These are phyloP conservation scores for Latrodectus geometricus DNA, from an alignment of 1,140 invertebrate species.

Conservation along the genomic window DNA sequence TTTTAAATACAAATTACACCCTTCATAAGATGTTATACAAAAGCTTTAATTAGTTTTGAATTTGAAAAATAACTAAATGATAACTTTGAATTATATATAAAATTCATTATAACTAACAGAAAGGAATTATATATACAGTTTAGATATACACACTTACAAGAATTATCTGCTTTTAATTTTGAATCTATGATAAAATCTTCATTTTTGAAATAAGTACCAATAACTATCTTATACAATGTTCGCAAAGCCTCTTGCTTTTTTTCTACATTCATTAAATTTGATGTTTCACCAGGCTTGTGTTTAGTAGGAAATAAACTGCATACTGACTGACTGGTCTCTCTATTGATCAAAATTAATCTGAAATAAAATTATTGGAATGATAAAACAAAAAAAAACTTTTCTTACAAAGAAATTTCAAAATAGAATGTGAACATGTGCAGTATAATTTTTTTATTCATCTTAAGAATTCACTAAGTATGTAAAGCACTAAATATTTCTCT, in stretches of 20 bases:
- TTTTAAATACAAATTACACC: too few species aligned
- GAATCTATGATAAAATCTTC: constrained; percentile 8
- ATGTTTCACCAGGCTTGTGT: not conserved
- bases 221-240: constrained; percentile 49
- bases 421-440: not conserved
- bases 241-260: constrained; percentile 35
- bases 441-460: not conserved
- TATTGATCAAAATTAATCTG: constrained; percentile 50
- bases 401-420: not conserved
- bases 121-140: not conserved
- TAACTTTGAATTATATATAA: not conserved
- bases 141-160: constrained; percentile 1
- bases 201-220: constrained; percentile 56
- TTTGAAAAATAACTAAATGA: not conserved
- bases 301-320: constrained; percentile 15
- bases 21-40: not conserved
- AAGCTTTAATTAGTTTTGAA: not conserved
- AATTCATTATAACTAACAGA: not conserved
- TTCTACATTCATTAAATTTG: constrained; percentile 2
- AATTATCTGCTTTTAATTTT: constrained; percentile 34
- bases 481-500: not conserved
- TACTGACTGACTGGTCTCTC: constrained; percentile 27
- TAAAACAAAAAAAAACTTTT: not conserved
- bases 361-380: not conserved
- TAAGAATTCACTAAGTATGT: not conserved